Percentiles rank a stretch among this genome's conserved stretches.
phyloP scores from a whole-genome alignment of 2,888 invertebrate species.

The Carcina quercana region DNA sequence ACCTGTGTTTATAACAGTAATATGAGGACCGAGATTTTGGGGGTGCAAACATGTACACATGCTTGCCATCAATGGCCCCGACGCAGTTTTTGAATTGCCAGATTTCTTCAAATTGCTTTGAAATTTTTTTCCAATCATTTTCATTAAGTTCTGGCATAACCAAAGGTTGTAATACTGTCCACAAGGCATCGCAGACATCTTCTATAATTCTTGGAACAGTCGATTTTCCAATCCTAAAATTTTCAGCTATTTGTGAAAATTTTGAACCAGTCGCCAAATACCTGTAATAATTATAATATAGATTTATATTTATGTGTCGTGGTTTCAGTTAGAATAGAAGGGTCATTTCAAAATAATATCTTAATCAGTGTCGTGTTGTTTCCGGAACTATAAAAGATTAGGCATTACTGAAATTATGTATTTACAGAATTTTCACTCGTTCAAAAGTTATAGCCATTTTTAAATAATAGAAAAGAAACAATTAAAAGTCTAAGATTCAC shows the following conservation, averaged over 20 bases:
- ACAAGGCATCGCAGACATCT: constrained; percentile 4
- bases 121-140: constrained; percentile 5
- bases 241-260: constrained; percentile 5
- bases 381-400: too few species aligned
- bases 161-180: constrained; percentile 4
- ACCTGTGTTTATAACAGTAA: constrained; percentile 4
- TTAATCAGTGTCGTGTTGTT: too few species aligned
- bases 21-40: not conserved
- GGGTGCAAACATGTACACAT: constrained; percentile 1
- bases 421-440: too few species aligned
- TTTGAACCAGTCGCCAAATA: constrained; percentile 6
- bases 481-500: too few species aligned
- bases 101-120: constrained; percentile 3
- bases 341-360: too few species aligned
- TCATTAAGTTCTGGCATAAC: constrained; percentile 5
- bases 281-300: too few species aligned
- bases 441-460: too few species aligned
- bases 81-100: constrained; percentile 5
- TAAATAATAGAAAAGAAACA: too few species aligned
- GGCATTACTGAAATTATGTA: too few species aligned
- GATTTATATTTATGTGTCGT: too few species aligned
- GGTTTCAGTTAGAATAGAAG: too few species aligned
- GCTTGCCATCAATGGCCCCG: constrained; percentile 9
- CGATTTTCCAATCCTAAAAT: constrained; percentile 4
- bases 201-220: constrained; percentile 5